Evolutionary conservation across 1,140 invertebrate genomes (phyloP), one percentile per base, ranked within the genome.

Genomic region (Aphelinus atriplicis): DNA sequence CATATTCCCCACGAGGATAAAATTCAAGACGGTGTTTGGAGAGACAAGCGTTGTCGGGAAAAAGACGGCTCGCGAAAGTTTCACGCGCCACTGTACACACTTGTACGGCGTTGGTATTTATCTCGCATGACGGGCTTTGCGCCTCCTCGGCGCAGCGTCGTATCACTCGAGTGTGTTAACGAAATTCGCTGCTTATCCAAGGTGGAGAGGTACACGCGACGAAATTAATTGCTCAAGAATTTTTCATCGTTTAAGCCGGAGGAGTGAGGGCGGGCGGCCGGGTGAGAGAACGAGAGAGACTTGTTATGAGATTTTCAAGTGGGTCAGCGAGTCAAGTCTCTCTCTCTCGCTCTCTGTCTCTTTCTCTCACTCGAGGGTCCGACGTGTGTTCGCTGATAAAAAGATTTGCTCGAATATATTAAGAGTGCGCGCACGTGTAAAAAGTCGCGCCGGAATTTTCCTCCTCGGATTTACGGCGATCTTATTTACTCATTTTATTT

Each of bases 231-330:
- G 57, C 67, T 53, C 53, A 7, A 46, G 67, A 42, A 70, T 75
- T 75, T 75, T 70, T 75, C 66, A 68, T 75, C 55, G 62, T 70
- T 74, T 45, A 56, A 47, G 45, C 3, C 4, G 26, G 7, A 51
- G 47, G 51, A 51, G 56, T 9, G 68, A 46, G 46, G 5, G 48
- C 9, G 57, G 3, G 56, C 26, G 42, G 26, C 55, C 57, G 51
- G 55, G 51, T 56, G 26, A 26, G 43, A 9, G 53, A 4, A n/a
- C 48, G 61, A 60, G 61, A 58, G 47, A 63, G 42, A 70, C 67
- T n/a, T 65, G 63, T 71, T 66, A 61, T 71, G 61, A 71, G 74
- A 76, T 71, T 76, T 67, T 71, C 73, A 64, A 75, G 53, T 75
- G 73, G 73, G 73, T 75, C 70, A 75, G 73, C 73, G 60, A 69